phyloP scores from a whole-genome alignment of 1,140 invertebrate species.

The Drosophila azteca region DNA sequence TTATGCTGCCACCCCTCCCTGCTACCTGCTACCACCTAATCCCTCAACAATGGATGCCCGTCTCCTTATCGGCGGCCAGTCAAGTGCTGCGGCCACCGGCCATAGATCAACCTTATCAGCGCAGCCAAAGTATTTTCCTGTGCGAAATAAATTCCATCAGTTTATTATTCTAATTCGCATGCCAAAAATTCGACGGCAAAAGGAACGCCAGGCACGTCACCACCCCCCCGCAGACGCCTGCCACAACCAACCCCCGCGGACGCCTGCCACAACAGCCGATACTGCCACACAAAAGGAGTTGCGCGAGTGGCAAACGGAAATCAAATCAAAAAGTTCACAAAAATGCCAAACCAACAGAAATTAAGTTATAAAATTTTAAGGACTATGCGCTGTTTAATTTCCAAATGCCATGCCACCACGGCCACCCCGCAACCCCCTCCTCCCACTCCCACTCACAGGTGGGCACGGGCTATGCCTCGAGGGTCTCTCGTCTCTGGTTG shows the following conservation, averaged over 20 bases:
- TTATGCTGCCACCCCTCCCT: slow-evolving; percentile 29
- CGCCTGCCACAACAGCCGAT: neutral
- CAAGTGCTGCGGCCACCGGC: slow-evolving; percentile 35
- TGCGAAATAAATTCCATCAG: slow-evolving; percentile 74
- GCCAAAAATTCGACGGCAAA: slow-evolving; percentile 52
- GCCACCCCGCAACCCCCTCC: neutral
- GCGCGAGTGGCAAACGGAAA: slow-evolving; percentile 52
- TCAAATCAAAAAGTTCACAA: slow-evolving; percentile 81
- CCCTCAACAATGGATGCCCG: slow-evolving; percentile 45
- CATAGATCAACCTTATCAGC: slow-evolving; percentile 78
- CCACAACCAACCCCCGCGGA: too few species aligned
- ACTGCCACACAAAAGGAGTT: slow-evolving; percentile 36
- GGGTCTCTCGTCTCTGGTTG: neutral
- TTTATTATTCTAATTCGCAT: slow-evolving; percentile 79
- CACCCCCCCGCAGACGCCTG: neutral
- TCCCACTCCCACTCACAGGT: slow-evolving; percentile 48
- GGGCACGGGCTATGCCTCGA: slow-evolving; percentile 15
- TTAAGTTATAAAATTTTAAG: slow-evolving; percentile 82
- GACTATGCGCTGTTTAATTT: slow-evolving; percentile 77
- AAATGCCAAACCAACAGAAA: slow-evolving; percentile 76
- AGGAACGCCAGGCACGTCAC: slow-evolving; percentile 42
- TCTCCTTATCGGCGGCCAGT: slow-evolving; percentile 63
- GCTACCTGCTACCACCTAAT: too few species aligned
- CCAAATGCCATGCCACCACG: slow-evolving; percentile 72
- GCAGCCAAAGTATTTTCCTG: slow-evolving; percentile 72